Conservation (phyloP, 2,888 invertebrate genomes). For the Aproaerema taeniolella region DNA sequence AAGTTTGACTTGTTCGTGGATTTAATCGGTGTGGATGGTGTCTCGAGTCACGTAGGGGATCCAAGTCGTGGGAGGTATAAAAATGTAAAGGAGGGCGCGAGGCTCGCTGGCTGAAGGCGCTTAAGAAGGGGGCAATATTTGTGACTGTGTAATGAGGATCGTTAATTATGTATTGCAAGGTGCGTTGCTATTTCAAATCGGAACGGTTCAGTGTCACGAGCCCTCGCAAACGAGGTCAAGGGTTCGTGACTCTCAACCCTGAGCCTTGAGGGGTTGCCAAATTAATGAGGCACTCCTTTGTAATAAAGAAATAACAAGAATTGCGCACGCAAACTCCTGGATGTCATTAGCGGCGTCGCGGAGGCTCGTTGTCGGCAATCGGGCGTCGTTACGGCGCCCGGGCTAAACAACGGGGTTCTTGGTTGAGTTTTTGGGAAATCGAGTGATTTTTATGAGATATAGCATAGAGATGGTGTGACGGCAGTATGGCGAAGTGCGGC, state of each 20-base stretch:
- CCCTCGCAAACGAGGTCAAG: conserved; percentile 72
- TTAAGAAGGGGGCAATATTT: conserved; percentile 37
- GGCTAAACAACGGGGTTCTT: conserved; percentile 63
- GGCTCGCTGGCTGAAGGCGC: conserved; percentile 19
- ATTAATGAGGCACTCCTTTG: conserved; percentile 79
- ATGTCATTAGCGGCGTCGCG: conserved; percentile 71
- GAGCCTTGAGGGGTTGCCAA: conserved; percentile 76
- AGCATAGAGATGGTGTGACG: background rate
- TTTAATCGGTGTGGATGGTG: conserved; percentile 31
- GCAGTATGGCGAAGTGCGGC: conserved; percentile 12
- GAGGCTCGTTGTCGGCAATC: conserved; percentile 63
- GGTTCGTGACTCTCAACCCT: conserved; percentile 72
- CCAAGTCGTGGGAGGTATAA: conserved; percentile 22
- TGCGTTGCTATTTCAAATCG: conserved; percentile 64
- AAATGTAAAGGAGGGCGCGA: conserved; percentile 11
- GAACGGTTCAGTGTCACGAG: conserved; percentile 62
- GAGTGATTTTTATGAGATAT: conserved; percentile 1
- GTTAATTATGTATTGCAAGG: conserved; percentile 74
- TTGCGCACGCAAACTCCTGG: conserved; percentile 72
- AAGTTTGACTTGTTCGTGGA: conserved; percentile 63
- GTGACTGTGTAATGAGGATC: conserved; percentile 68
- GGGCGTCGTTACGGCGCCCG: conserved; percentile 65
- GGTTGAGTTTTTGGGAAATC: conserved; percentile 13
- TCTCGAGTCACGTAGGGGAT: conserved; percentile 18
- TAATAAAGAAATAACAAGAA: conserved; percentile 79